Percentiles rank a stretch among this genome's conserved stretches.
These are phyloP conservation scores for Mythimna ferrago DNA, from an alignment of 2,888 invertebrate genomes.

Conservation along the genomic window DNA sequence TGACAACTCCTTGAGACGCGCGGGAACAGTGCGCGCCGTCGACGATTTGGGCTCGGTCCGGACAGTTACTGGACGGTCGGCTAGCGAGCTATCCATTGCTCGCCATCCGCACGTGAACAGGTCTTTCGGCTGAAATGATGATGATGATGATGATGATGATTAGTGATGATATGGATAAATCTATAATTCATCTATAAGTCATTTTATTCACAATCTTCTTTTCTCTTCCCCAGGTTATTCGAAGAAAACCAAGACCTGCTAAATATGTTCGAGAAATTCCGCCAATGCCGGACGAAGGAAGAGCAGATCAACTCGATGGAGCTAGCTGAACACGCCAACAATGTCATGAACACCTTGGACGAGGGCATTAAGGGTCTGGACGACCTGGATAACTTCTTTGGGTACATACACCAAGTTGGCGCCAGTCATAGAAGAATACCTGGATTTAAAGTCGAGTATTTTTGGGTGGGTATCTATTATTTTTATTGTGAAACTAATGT, in stretches of 20 bases:
- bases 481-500: neutral
- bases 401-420: constrained; percentile 95
- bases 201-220: neutral
- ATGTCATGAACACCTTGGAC: constrained; percentile 97
- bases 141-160: too few relatives aligned
- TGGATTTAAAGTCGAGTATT: constrained; percentile 96
- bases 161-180: too few relatives aligned
- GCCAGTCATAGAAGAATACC: constrained; percentile 96
- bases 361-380: constrained; percentile 97
- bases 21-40: too few relatives aligned
- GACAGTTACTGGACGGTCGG: too few relatives aligned
- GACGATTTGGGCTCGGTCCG: too few relatives aligned
- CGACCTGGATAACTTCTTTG: constrained; percentile 95
- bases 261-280: constrained; percentile 95
- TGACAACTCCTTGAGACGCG: too few relatives aligned
- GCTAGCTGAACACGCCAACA: constrained; percentile 96
- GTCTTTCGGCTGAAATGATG: too few relatives aligned
- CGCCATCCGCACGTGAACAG: too few relatives aligned
- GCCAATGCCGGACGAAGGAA: constrained; percentile 94
- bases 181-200: neutral
- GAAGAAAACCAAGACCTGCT: constrained; percentile 96
- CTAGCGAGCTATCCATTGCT: too few relatives aligned
- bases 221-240: constrained; percentile 92
- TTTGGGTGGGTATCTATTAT: constrained; percentile 93
- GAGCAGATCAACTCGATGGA: constrained; percentile 95